Evolutionary conservation across 2,888 invertebrate species (phyloP), one percentile per base, ranked within the genome.

Genomic region (Netelia inedita): DNA sequence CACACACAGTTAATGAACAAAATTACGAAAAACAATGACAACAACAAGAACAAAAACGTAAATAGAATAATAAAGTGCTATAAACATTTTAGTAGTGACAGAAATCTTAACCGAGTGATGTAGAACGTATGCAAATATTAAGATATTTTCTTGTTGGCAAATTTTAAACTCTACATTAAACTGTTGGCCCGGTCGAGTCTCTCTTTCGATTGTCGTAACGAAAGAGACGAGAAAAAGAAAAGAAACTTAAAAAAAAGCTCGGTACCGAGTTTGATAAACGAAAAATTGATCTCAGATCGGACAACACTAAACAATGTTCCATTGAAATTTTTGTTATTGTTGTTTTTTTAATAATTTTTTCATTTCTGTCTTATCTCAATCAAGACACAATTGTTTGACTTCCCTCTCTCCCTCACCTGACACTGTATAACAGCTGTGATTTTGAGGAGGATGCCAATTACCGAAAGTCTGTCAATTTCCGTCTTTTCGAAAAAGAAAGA

Each of bases 71-170:
- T 88, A 88, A 90, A 90, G 90, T 89, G 89, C 90, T 90, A 89
- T 90, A 90, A 90, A 90, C 89, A 90, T 90, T 91, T 90, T 89
- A 88, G 91, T 92, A 92, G 93, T 88, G 88, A 89, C 89, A 88
- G 84, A 87, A 89, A 90, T 92, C 91, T 91, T 91, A 89, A 90
- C 86, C 75, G 82, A 85, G 85, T 87, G 76, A 86, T 83, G 85
- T 91, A 91, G 89, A 83, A 88, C 85, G 84, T 89, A 89, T 84
- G 89, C 76, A 88, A 90, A 88, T 90, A 90, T 85, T 91, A 89
- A 89, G 86, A 90, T 91, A 92, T 92, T 92, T 92, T 92, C 92
- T 92, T 91, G 91, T 92, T 92, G 91, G 90, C 89, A 91, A 28
- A 28, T 28, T 92, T 93, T 93, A 91, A 86, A 91, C 90, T 92